A percentile compares a stretch with the other conserved stretches of the same genome.
phyloP scores from a whole-genome alignment of 92 coral and sea anemone species.

The Palythoa heliodiscus region DNA sequence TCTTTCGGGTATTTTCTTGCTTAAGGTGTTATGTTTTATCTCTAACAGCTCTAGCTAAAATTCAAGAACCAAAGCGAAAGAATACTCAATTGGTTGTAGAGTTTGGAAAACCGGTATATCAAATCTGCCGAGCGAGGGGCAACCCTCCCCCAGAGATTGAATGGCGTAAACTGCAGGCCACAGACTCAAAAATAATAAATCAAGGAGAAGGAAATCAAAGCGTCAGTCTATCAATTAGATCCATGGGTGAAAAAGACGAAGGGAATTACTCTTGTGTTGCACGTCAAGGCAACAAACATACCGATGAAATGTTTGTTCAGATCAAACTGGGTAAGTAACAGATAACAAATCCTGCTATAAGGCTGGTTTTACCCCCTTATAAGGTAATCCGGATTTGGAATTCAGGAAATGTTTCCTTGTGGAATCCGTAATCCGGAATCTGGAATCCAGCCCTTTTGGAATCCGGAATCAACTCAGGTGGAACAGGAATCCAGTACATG shows the following conservation, averaged over 20 bases:
- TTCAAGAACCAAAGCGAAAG: slow-evolving; percentile 14
- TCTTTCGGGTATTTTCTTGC: neutral
- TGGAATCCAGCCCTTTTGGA: too few species aligned
- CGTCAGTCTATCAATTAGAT: slow-evolving; percentile 38
- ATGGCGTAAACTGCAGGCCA: slow-evolving; percentile 55
- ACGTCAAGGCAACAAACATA: slow-evolving; percentile 1
- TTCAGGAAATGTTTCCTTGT: too few species aligned
- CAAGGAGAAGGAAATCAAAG: slow-evolving; percentile 40
- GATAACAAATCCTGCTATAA: neutral
- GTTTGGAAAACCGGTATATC: slow-evolving; percentile 44
- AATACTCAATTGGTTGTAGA: neutral
- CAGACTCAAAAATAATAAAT: neutral
- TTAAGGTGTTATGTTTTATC: too few species aligned
- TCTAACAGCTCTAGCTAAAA: slow-evolving; percentile 19
- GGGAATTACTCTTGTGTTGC: slow-evolving; percentile 60
- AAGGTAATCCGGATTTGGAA: too few species aligned
- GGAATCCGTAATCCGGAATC: too few species aligned
- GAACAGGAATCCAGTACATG: too few species aligned
- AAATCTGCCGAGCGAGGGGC: slow-evolving; percentile 68
- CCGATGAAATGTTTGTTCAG: slow-evolving; percentile 19
- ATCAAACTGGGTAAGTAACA: neutral
- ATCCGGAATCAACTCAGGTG: too few species aligned
- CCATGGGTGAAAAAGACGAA: slow-evolving; percentile 53
- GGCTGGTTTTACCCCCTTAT: too few species aligned
- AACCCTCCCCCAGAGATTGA: slow-evolving; percentile 69